These are phyloP conservation scores for Salpingus planirostris DNA, from an alignment of 2,888 invertebrate species.

Conservation along the genomic window DNA sequence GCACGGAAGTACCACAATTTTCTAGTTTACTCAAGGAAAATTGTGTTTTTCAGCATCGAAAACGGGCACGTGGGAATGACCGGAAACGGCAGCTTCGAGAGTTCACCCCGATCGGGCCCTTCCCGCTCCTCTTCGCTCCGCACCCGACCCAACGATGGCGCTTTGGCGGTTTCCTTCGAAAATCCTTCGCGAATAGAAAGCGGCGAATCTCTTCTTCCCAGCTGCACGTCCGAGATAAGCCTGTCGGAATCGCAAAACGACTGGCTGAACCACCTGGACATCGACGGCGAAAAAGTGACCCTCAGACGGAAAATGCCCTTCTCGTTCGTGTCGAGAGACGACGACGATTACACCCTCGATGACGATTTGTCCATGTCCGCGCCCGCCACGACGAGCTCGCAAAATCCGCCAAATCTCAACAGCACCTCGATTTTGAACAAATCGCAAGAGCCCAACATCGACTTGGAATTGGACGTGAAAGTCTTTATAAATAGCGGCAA, in stretches of 20 bases:
- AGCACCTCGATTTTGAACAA: too few species aligned
- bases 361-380: too few species aligned
- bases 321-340: constrained; percentile 36
- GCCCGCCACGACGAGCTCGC: too few species aligned
- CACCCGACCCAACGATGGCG: constrained; percentile 43
- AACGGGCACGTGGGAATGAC: too few species aligned
- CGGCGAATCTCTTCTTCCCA: constrained; percentile 71
- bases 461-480: constrained; percentile 92
- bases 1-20: too few species aligned
- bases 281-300: constrained; percentile 57
- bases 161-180: constrained; percentile 52
- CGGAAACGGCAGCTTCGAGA: constrained; percentile 51
- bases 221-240: constrained; percentile 61
- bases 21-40: too few species aligned
- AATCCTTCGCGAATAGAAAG: too few species aligned
- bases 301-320: constrained; percentile 48
- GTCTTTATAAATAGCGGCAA: constrained; percentile 95
- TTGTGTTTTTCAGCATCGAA: too few species aligned
- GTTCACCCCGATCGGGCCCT: constrained; percentile 63
- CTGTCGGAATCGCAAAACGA: constrained; percentile 48
- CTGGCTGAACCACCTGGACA: constrained; percentile 54
- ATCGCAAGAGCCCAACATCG: constrained; percentile 82
- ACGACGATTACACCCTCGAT: too few species aligned
- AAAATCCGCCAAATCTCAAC: constrained; percentile 15
- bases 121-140: constrained; percentile 62